Conservation (phyloP, 2,797 vertebrate species). For the Chelidonichthys spinosus region DNA sequence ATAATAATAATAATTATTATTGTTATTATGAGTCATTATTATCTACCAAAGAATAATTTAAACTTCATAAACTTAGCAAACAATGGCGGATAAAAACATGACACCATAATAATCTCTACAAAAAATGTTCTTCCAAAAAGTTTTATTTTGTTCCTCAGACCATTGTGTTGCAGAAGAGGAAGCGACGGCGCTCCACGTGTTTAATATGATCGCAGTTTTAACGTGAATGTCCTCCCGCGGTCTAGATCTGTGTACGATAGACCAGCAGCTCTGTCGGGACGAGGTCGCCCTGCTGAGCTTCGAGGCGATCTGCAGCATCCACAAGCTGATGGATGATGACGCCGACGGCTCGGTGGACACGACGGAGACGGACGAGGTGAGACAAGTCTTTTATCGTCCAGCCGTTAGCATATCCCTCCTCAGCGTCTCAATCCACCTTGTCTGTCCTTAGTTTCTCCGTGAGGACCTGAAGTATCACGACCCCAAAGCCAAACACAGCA, state of each 20-base stretch:
- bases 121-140: too few relatives aligned
- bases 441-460: slow-evolving; percentile 87
- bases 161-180: too few relatives aligned
- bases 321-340: slow-evolving; percentile 96
- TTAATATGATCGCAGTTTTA: too few relatives aligned
- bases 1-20: too few relatives aligned
- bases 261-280: slow-evolving; percentile 86
- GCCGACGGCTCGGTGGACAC: slow-evolving; percentile 93
- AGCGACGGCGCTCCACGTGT: too few relatives aligned
- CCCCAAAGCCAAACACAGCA: slow-evolving; percentile 91
- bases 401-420: too few relatives aligned
- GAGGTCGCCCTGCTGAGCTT: slow-evolving; percentile 92
- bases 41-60: not conserved
- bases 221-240: not conserved
- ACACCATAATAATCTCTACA: not conserved
- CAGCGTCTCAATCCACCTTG: too few relatives aligned
- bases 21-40: not conserved
- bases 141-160: too few relatives aligned
- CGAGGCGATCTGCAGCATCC: slow-evolving; percentile 92
- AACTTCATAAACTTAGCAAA: not conserved
- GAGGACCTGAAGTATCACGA: slow-evolving; percentile 92
- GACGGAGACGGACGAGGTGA: slow-evolving; percentile 92
- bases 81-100: not conserved
- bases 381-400: not conserved
- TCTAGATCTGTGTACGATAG: slow-evolving; percentile 87